Evolutionary conservation across 2,113 vertebrate species (phyloP).

Genomic region (Thinocorus orbignyianus): DNA sequence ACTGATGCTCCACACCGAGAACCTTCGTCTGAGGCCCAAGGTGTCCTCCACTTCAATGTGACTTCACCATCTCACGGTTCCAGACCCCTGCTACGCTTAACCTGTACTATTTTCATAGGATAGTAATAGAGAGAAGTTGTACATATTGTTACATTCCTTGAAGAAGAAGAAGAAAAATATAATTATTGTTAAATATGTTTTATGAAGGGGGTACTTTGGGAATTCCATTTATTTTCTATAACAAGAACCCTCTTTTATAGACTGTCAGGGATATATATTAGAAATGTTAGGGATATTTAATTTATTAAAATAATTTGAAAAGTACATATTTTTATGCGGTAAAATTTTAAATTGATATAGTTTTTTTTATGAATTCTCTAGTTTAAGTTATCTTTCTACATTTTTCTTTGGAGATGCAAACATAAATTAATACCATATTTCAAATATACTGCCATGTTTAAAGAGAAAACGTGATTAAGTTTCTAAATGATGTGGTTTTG

Average conservation of each 20-base stretch:
- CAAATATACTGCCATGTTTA: slow-evolving; percentile 76
- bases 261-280: slow-evolving; percentile 81
- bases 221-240: slow-evolving; percentile 83
- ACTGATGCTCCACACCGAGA: slow-evolving; percentile 59
- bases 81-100: slow-evolving; percentile 63
- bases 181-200: slow-evolving; percentile 80
- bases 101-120: slow-evolving; percentile 77
- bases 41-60: slow-evolving; percentile 71
- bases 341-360: slow-evolving; percentile 77
- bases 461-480: slow-evolving; percentile 64
- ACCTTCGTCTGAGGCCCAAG: slow-evolving; percentile 28
- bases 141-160: slow-evolving; percentile 83
- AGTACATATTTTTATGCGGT: slow-evolving; percentile 84
- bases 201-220: slow-evolving; percentile 81
- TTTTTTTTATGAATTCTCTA: slow-evolving; percentile 74
- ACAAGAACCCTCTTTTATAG: slow-evolving; percentile 82
- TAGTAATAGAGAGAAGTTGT: slow-evolving; percentile 76
- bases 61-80: slow-evolving; percentile 61
- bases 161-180: slow-evolving; percentile 66
- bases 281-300: slow-evolving; percentile 79
- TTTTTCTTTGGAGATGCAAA: slow-evolving; percentile 77
- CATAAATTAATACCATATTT: slow-evolving; percentile 76
- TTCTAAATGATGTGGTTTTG: slow-evolving; percentile 77
- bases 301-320: slow-evolving; percentile 84
- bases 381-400: slow-evolving; percentile 80